Evolutionary conservation across 23 tunicate species (phyloP).

Genomic region (Ascidia mentula): DNA sequence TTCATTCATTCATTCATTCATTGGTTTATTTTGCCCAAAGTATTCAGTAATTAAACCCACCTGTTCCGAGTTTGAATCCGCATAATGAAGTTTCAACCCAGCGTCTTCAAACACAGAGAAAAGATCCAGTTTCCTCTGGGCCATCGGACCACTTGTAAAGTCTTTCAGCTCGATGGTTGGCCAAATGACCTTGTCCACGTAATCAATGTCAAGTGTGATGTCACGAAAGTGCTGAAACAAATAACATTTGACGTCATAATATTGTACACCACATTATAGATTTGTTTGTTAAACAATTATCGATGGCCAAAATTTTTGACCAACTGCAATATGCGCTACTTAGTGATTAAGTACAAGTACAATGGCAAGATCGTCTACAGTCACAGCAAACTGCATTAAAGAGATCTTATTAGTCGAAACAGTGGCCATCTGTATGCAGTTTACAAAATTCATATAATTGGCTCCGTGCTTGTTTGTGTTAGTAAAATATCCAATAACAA

Average conservation of each 20-base stretch:
- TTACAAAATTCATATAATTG: too few relatives aligned
- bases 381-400: too few relatives aligned
- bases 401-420: too few relatives aligned
- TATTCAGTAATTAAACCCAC: not conserved
- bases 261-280: too few relatives aligned
- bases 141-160: slow-evolving; percentile 19
- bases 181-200: slow-evolving; percentile 45
- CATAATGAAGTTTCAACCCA: slow-evolving; percentile 44
- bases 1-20: not conserved
- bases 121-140: slow-evolving; percentile 28
- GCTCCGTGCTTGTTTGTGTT: too few relatives aligned
- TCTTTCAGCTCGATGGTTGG: slow-evolving; percentile 42
- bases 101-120: slow-evolving; percentile 68
- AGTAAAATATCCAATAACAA: too few relatives aligned
- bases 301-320: too few relatives aligned
- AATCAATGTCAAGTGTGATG: slow-evolving; percentile 58
- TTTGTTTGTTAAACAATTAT: too few relatives aligned
- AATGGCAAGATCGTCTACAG: too few relatives aligned
- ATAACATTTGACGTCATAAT: too few relatives aligned
- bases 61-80: slow-evolving; percentile 27
- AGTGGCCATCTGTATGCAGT: too few relatives aligned
- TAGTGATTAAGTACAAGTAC: not conserved
- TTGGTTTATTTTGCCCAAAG: too few relatives aligned
- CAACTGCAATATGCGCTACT: not conserved
- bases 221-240: slow-evolving; percentile 48